Evolutionary conservation across 2,797 vertebrate species (phyloP), one percentile per base, ranked within the genome.

Genomic region (Percopsis omiscomaycus): DNA sequence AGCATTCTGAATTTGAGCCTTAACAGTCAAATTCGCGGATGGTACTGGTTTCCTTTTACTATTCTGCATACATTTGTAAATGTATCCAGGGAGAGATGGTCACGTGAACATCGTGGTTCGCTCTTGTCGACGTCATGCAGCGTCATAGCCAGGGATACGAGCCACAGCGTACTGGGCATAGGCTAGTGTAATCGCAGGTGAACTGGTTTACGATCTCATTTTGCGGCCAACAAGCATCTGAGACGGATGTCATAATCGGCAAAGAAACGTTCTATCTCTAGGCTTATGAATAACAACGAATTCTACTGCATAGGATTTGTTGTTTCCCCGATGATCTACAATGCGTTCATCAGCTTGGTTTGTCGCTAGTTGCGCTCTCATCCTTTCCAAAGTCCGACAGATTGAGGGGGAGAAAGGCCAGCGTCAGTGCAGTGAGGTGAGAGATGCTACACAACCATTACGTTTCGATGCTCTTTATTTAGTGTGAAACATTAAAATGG

Each of bases 391-490:
- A 55, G 82, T 89, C 72, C 77, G 42, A 59, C 28, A 71, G 70
- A 79, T 66, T 59, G 81, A 77, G 61, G 78, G 73, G 60, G 67
- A 72, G 45, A 66, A 46, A 50, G 89, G 70, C 77, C 80, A 85
- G 76, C 89, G 78, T 27, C 84, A 61, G 74, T 94, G 93, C 64
- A 79, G 29, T 4, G 92, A 92, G 91, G 92, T 94, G 86, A 93
- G 76, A 55, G 56, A 80, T 65, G 72, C n/a, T 62, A 37, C 59
- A 64, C 64, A 14, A 1, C 9, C 28, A 50, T 13, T 49, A 13
- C 22, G 10, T 22, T 14, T 14, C 51, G n/a, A 2, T 55, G 15
- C 8, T 46, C 44, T 6, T 16, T 16, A 13, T 42, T 15, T 14
- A 4, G 58, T n/a, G 22, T 27, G 44, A 14, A 28, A 29, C 22